Evolutionary conservation across 1,140 invertebrate species (phyloP).

Genomic region (Calliphora vicina): DNA sequence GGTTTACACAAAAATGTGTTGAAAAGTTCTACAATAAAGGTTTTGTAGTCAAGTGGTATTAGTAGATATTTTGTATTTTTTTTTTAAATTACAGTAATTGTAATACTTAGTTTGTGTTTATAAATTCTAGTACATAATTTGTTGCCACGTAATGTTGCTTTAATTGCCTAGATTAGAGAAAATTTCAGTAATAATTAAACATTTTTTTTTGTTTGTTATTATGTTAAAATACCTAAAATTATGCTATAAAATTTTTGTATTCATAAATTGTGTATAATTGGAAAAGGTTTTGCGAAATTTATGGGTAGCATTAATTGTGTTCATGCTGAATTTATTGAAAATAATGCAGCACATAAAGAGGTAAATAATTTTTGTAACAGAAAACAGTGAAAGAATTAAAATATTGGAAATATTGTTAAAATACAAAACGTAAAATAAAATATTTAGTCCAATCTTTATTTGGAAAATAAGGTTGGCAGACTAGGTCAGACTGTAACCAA

Average conservation of each 20-base stretch:
- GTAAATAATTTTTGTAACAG: too few relatives aligned
- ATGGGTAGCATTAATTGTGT: too few relatives aligned
- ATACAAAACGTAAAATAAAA: too few relatives aligned
- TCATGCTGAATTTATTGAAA: too few relatives aligned
- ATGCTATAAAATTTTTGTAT: background rate
- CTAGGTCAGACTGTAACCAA: too few relatives aligned
- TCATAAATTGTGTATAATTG: too few relatives aligned
- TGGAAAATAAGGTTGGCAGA: too few relatives aligned
- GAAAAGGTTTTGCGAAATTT: too few relatives aligned
- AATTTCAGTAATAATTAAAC: background rate
- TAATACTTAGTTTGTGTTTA: background rate
- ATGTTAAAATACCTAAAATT: background rate
- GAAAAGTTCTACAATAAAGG: background rate
- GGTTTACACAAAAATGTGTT: background rate
- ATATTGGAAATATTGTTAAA: too few relatives aligned
- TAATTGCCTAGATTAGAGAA: slow-evolving; percentile 1
- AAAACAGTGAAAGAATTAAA: too few relatives aligned
- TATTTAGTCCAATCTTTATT: too few relatives aligned
- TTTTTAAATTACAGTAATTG: background rate
- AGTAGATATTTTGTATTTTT: background rate
- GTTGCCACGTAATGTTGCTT: slow-evolving; percentile 8
- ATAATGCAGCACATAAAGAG: too few relatives aligned
- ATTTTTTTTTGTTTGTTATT: background rate
- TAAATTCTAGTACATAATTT: background rate
- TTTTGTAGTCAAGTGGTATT: background rate